These are phyloP conservation scores for Coelopa frigida DNA, from an alignment of 1,140 invertebrate genomes.

Conservation along the genomic window DNA sequence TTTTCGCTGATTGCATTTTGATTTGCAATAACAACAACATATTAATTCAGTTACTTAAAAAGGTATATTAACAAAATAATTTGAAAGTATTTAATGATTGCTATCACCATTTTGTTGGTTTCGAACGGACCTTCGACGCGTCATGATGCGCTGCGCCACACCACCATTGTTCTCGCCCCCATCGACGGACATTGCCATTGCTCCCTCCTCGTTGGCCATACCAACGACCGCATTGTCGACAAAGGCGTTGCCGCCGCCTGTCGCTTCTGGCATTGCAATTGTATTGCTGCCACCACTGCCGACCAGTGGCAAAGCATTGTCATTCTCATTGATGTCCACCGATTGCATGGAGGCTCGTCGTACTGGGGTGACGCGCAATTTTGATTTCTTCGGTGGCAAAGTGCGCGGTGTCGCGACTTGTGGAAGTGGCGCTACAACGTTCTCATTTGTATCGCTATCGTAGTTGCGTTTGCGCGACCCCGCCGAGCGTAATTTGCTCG, in stretches of 20 bases:
- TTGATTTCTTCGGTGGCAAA: constrained; percentile 44
- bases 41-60: too few relatives aligned
- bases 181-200: constrained; percentile 7
- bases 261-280: constrained; percentile 37
- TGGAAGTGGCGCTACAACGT: constrained; percentile 9
- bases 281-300: constrained; percentile 5
- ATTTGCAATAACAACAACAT: too few relatives aligned
- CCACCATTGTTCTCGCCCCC: constrained; percentile 8
- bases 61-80: constrained; percentile 1
- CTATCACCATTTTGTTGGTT: constrained; percentile 36
- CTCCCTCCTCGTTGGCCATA: constrained; percentile 26
- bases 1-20: too few relatives aligned
- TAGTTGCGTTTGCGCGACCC: constrained; percentile 38
- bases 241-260: constrained; percentile 44
- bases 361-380: constrained; percentile 26
- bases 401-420: constrained; percentile 29
- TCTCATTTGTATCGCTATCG: constrained; percentile 14
- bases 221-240: constrained; percentile 39
- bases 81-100: constrained; percentile 14
- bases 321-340: constrained; percentile 64
- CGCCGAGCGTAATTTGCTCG: constrained; percentile 6
- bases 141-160: constrained; percentile 29
- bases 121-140: constrained; percentile 31
- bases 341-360: constrained; percentile 60
- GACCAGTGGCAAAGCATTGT: constrained; percentile 22